These are phyloP conservation scores for Gorsachius goisagi DNA, from an alignment of 2,113 vertebrate genomes.

Conservation along the genomic window DNA sequence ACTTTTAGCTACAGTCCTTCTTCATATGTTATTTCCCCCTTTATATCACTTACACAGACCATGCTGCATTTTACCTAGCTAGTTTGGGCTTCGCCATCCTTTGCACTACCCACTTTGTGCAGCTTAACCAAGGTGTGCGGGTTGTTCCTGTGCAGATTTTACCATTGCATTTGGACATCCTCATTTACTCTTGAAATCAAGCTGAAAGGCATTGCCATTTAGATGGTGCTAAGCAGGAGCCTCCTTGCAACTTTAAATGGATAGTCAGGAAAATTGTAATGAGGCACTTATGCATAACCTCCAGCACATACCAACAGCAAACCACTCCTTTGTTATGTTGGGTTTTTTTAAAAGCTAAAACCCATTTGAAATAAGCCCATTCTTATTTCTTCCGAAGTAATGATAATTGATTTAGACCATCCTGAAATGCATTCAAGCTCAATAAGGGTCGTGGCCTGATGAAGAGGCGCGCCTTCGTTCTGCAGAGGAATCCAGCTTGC, in stretches of 20 bases:
- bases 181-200: not conserved
- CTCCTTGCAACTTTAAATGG: not conserved
- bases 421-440: not conserved
- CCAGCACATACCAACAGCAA: not conserved
- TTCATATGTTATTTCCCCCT: not conserved
- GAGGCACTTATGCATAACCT: not conserved
- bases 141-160: not conserved
- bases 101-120: not conserved
- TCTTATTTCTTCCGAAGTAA: not conserved
- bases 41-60: not conserved
- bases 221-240: not conserved
- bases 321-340: not conserved
- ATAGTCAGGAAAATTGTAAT: not conserved
- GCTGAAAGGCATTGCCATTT: not conserved
- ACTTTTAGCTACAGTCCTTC: not conserved
- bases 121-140: not conserved
- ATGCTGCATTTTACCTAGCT: not conserved
- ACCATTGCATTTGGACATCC: not conserved
- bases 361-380: not conserved
- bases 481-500: not conserved
- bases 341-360: not conserved
- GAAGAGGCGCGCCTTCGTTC: not conserved
- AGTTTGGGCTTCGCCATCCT: not conserved
- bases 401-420: not conserved
- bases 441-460: not conserved